phyloP scores from a whole-genome alignment of 2,888 invertebrate genomes.

The Cosmia pyralina region DNA sequence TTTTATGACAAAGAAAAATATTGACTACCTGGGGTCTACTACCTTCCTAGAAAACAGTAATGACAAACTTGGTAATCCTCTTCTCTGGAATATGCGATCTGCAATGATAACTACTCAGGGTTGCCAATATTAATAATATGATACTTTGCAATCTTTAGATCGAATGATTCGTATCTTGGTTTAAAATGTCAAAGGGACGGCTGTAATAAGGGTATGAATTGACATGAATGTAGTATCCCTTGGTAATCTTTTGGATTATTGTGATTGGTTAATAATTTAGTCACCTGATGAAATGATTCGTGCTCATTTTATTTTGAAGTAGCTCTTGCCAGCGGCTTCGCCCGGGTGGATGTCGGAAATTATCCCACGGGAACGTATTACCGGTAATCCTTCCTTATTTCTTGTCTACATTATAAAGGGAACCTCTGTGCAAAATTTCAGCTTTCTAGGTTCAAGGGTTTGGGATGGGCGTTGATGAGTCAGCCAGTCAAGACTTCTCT shows the following conservation, averaged over 20 bases:
- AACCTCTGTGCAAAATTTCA: too few species aligned
- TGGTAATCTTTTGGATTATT: neutral
- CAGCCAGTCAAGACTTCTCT: too few species aligned
- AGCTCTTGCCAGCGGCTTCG: too few species aligned
- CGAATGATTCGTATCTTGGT: constrained; percentile 21
- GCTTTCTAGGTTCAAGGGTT: too few species aligned
- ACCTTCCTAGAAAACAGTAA: constrained; percentile 88
- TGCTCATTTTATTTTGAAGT: neutral
- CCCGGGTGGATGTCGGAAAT: too few species aligned
- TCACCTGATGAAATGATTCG: neutral
- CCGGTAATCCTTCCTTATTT: too few species aligned
- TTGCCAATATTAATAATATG: constrained; percentile 67
- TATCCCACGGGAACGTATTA: too few species aligned
- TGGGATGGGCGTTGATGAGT: too few species aligned
- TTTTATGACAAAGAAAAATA: constrained; percentile 79
- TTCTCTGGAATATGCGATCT: constrained; percentile 85
- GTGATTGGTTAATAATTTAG: neutral
- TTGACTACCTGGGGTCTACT: constrained; percentile 79
- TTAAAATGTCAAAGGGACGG: constrained; percentile 2
- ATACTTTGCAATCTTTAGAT: constrained; percentile 40
- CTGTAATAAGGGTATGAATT: constrained; percentile 11
- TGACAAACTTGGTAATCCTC: constrained; percentile 86
- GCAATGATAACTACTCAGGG: constrained; percentile 84
- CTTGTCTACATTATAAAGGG: too few species aligned
- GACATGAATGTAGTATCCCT: neutral